Evolutionary conservation across 2,888 invertebrate genomes (phyloP), one percentile per base, ranked within the genome.

Genomic region (Folsomia candida): DNA sequence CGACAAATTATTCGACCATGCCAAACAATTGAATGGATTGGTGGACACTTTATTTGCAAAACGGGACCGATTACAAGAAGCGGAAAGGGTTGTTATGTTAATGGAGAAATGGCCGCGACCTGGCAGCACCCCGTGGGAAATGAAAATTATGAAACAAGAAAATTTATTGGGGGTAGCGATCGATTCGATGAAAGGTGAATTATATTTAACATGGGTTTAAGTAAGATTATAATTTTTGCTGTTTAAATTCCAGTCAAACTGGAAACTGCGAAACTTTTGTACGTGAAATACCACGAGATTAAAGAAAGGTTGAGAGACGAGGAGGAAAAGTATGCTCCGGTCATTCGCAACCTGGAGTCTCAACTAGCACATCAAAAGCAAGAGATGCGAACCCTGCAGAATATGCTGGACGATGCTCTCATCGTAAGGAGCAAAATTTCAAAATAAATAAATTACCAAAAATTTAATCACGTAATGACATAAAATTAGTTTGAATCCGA

Each of bases 61-160:
- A 61, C 51, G 78, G 57, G 67, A 37, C 51, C 68, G 29, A 54
- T 51, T 78, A 51, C 72, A 74, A 27, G 65, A 71, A 6, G 63
- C 70, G 1, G 78, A 77, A 29, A 9, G 11, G 0, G 59, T 71
- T 47, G 78, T 78, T 9, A 14, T 58, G 9, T 2, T 61, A 1
- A 70, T 78, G 61, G 77, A 78, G 63, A 73, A 73, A 64, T 77
- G 74, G 70, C 77, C 77, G 11, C 62, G 74, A 25, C 76, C 78
- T 18, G 78, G 78, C 2, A 22, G 62, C 18, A 57, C 69, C 2
- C 76, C 74, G 28, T 78, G 76, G 76, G 77, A 78, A 70, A 14
- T 65, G 2, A 29, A 65, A 1, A 63, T 75, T 4, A 29, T 37
- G 0, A 66, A 64, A 11, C 47, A 60, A 18, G 65, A 73, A n/a